Percentiles rank a stretch among this genome's conserved stretches.
These are phyloP conservation scores for Pyrgilauda ruficollis DNA, from an alignment of 2,113 vertebrate genomes.

Conservation along the genomic window DNA sequence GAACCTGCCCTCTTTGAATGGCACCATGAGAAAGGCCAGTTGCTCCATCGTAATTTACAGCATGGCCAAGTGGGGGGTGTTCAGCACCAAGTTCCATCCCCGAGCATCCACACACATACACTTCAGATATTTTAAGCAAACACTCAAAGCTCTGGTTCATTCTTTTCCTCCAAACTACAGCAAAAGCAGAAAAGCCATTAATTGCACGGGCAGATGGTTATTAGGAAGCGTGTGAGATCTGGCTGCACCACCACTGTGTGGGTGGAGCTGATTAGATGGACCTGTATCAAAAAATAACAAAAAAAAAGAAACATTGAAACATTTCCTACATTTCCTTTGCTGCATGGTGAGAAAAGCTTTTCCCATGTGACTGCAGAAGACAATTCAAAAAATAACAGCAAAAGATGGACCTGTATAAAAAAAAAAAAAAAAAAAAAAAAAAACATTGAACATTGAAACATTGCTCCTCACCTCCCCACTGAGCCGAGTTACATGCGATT, in stretches of 20 bases:
- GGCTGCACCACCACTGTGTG: constrained; percentile 36
- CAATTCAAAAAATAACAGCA: constrained; percentile 57
- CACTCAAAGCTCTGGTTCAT: background rate
- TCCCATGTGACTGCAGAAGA: background rate
- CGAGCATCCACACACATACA: background rate
- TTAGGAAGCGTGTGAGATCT: constrained; percentile 44
- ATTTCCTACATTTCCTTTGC: constrained; percentile 30
- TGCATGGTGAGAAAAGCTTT: constrained; percentile 36
- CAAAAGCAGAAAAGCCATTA: constrained; percentile 46
- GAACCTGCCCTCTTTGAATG: background rate
- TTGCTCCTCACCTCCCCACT: constrained; percentile 17
- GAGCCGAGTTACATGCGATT: background rate
- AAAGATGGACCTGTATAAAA: too few relatives aligned
- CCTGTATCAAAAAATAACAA: background rate
- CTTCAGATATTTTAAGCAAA: constrained; percentile 32
- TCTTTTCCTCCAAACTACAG: background rate
- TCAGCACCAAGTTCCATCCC: background rate
- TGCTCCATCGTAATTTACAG: background rate
- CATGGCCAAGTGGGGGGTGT: background rate
- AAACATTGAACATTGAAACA: too few relatives aligned
- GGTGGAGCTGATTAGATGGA: constrained; percentile 58
- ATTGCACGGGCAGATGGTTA: constrained; percentile 12
- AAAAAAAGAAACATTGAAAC: background rate
- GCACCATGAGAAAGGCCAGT: background rate
- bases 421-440: too few relatives aligned